Conservation (phyloP, 92 coral and sea anemone genomes). For the Siderastrea radians region DNA sequence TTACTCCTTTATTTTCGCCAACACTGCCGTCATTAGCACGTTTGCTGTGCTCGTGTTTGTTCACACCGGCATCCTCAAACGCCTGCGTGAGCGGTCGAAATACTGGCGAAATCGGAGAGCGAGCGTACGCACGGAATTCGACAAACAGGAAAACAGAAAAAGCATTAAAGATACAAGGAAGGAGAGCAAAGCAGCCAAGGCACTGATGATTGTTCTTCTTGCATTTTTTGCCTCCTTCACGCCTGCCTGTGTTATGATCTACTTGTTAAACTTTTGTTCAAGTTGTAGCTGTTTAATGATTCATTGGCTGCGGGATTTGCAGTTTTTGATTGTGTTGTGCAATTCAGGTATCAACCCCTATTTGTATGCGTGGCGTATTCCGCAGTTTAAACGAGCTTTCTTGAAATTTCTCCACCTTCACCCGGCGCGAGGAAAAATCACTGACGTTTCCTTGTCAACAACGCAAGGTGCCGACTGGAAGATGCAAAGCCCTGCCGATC, state of each 20-base stretch:
- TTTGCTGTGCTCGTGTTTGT: slow-evolving; percentile 84
- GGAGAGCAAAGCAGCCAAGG: slow-evolving; percentile 59
- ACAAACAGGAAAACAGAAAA: slow-evolving; percentile 26
- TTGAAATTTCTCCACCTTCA: slow-evolving; percentile 17
- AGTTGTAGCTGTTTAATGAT: slow-evolving; percentile 73
- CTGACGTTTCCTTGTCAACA: slow-evolving; percentile 10
- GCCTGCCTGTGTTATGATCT: slow-evolving; percentile 82
- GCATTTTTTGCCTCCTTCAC: slow-evolving; percentile 74
- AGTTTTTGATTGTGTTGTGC: slow-evolving; percentile 68
- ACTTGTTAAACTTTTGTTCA: slow-evolving; percentile 76
- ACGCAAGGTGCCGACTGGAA: neutral
- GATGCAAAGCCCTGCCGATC: neutral
- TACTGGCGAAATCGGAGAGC: slow-evolving; percentile 40
- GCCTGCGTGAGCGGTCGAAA: slow-evolving; percentile 48
- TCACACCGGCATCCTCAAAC: slow-evolving; percentile 75
- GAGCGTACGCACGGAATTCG: neutral
- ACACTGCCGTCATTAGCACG: slow-evolving; percentile 86
- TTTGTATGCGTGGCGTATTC: slow-evolving; percentile 81
- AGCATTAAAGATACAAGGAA: slow-evolving; percentile 19
- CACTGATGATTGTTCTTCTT: slow-evolving; percentile 67
- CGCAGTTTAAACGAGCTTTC: slow-evolving; percentile 72
- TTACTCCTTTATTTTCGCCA: slow-evolving; percentile 85
- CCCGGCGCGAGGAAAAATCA: neutral
- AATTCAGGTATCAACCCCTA: slow-evolving; percentile 84
- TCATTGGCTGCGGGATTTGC: slow-evolving; percentile 89